Conservation (phyloP, 92 coral and sea anemone genomes). For the Muricea muricata region DNA sequence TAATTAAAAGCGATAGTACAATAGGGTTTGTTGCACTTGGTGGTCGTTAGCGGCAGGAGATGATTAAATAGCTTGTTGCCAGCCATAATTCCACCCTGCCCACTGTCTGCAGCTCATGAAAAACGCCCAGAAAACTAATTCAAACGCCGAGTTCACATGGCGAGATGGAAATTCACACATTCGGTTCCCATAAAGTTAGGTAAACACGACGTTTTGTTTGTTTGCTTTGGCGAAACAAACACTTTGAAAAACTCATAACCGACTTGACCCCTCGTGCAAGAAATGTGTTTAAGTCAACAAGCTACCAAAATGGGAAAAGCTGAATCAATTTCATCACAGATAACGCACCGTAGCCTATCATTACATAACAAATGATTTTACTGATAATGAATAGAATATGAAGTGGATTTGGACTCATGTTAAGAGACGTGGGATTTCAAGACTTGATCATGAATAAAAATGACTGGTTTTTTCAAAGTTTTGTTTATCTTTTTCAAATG, state of each 20-base stretch:
- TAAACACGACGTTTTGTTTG: conserved; percentile 29
- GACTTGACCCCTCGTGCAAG: conserved; percentile 26
- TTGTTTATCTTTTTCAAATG: too few relatives aligned
- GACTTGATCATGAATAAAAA: too few relatives aligned
- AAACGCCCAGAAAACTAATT: too few relatives aligned
- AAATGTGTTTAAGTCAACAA: not conserved
- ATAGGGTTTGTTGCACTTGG: too few relatives aligned
- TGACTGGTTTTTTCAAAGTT: too few relatives aligned
- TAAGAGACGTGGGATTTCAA: too few relatives aligned
- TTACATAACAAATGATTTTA: conserved; percentile 17
- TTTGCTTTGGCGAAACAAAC: conserved; percentile 27
- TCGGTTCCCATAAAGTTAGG: conserved; percentile 15
- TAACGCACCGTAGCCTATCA: conserved; percentile 8
- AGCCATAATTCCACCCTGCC: too few relatives aligned
- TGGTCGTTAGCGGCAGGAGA: too few relatives aligned
- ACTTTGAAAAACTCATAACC: not conserved
- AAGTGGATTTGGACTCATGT: too few relatives aligned
- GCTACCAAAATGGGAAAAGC: conserved; percentile 17
- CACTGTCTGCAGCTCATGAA: too few relatives aligned
- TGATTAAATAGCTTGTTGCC: too few relatives aligned
- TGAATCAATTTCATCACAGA: conserved; percentile 24
- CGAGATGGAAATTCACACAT: not conserved
- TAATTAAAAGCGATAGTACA: too few relatives aligned
- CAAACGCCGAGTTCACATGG: not conserved
- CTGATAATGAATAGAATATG: conserved; percentile 4